Conservation (phyloP, 2,797 vertebrate species). For the Triplophysa bombifrons region DNA sequence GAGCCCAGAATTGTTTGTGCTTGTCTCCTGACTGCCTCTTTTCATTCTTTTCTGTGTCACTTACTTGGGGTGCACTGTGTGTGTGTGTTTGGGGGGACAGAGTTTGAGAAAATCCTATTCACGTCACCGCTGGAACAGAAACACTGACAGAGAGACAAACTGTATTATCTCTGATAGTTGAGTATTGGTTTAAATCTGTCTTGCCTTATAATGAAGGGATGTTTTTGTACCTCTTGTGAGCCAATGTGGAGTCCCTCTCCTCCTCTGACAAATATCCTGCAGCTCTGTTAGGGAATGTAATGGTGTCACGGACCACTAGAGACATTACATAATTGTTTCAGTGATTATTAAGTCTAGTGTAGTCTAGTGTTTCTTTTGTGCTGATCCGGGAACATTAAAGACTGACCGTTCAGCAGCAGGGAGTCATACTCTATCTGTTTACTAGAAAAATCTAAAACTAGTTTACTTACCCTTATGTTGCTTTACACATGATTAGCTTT, state of each 20-base stretch:
- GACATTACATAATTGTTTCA: slow-evolving; percentile 50
- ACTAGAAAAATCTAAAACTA: slow-evolving; percentile 1
- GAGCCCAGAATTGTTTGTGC: slow-evolving; percentile 74
- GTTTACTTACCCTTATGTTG: neutral
- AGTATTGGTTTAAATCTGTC: slow-evolving; percentile 24
- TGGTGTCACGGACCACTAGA: slow-evolving; percentile 45
- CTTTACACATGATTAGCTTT: no score
- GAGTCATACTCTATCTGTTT: slow-evolving; percentile 5
- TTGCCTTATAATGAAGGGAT: neutral
- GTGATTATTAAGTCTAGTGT: slow-evolving; percentile 22
- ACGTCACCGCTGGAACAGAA: slow-evolving; percentile 38
- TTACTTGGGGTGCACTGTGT: neutral
- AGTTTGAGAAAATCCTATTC: slow-evolving; percentile 52
- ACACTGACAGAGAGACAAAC: slow-evolving; percentile 12
- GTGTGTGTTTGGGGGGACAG: slow-evolving; percentile 17
- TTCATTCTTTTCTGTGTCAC: slow-evolving; percentile 55
- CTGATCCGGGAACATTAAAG: slow-evolving; percentile 35
- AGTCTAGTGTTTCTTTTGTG: slow-evolving; percentile 37
- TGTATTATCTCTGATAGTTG: slow-evolving; percentile 9
- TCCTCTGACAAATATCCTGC: slow-evolving; percentile 1
- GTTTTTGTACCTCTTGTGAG: slow-evolving; percentile 13
- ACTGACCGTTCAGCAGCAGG: neutral
- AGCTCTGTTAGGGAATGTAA: slow-evolving; percentile 38
- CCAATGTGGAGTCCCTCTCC: slow-evolving; percentile 16
- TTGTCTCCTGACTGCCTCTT: slow-evolving; percentile 53